phyloP scores from a whole-genome alignment of 2,888 invertebrate genomes.

The Imbricaverruca yamaguchii region DNA sequence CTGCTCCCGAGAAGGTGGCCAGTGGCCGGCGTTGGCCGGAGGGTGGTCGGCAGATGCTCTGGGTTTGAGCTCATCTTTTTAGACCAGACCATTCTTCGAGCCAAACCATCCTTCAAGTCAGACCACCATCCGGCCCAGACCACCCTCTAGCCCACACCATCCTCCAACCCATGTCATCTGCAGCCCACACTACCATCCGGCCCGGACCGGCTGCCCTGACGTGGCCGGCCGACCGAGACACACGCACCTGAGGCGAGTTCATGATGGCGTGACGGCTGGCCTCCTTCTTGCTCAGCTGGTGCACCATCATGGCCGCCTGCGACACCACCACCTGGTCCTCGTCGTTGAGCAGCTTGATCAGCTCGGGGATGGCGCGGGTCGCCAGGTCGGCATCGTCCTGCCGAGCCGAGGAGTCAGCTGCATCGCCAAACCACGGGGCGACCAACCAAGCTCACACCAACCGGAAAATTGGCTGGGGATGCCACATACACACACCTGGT shows the following conservation, averaged over 20 bases:
- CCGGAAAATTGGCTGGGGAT: too few relatives aligned
- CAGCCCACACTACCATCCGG: too few relatives aligned
- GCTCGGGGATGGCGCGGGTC: conserved; percentile 91
- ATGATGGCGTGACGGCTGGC: conserved; percentile 70
- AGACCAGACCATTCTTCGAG: too few relatives aligned
- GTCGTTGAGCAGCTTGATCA: conserved; percentile 89
- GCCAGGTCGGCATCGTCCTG: conserved; percentile 91
- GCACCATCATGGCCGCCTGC: conserved; percentile 99
- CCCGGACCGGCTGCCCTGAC: too few relatives aligned
- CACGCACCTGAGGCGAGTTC: conserved; percentile 74
- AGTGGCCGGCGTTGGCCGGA: too few relatives aligned
- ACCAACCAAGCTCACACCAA: background rate
- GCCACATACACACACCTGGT: too few relatives aligned
- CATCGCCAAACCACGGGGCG: background rate
- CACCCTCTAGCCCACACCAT: background rate
- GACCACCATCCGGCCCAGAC: too few relatives aligned
- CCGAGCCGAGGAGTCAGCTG: too few relatives aligned
- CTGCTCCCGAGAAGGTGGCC: too few relatives aligned
- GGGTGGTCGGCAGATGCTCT: too few relatives aligned
- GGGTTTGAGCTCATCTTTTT: too few relatives aligned
- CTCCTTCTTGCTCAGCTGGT: conserved; percentile 92
- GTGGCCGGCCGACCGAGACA: background rate
- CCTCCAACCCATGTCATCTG: background rate
- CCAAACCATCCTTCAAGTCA: too few relatives aligned
- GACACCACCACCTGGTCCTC: conserved; percentile 95